Percentiles rank a stretch among this genome's conserved stretches.
phyloP scores from a whole-genome alignment of 2,888 invertebrate species.

The Cryptocheilus praepositus region DNA sequence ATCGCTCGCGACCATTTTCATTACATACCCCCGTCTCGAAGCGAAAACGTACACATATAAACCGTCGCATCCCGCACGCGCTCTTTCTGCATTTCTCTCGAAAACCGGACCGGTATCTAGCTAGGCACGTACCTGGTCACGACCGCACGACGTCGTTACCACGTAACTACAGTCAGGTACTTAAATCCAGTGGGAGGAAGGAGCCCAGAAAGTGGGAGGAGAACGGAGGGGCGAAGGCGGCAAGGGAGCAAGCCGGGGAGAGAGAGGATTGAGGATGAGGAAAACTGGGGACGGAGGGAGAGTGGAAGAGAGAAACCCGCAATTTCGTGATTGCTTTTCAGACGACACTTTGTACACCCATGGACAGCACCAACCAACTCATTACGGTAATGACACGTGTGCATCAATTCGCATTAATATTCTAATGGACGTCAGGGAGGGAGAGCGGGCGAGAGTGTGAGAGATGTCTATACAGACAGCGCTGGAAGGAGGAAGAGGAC shows the following conservation, averaged over 20 bases:
- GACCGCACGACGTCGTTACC: conserved; percentile 23
- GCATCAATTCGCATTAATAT: conserved; percentile 74
- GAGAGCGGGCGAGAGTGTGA: conserved; percentile 23
- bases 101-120: conserved; percentile 3
- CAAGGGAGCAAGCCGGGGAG: not conserved
- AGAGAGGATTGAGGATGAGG: conserved; percentile 4
- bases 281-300: conserved; percentile 27
- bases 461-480: conserved; percentile 27
- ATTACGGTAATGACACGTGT: conserved; percentile 73
- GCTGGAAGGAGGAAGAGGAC: conserved; percentile 15
- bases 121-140: conserved; percentile 19
- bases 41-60: not conserved
- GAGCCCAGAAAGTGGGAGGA: conserved; percentile 16
- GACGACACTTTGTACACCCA: conserved; percentile 66
- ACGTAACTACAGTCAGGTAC: conserved; percentile 45
- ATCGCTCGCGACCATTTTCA: too few relatives aligned
- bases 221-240: conserved; percentile 12
- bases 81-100: conserved; percentile 8
- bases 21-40: not conserved
- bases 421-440: conserved; percentile 68
- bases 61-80: not conserved
- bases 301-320: conserved; percentile 59
- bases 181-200: conserved; percentile 50
- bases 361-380: conserved; percentile 68
- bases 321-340: conserved; percentile 73